Conservation (phyloP, 2,113 vertebrate species). For the Campylorhamphus procurvoides region DNA sequence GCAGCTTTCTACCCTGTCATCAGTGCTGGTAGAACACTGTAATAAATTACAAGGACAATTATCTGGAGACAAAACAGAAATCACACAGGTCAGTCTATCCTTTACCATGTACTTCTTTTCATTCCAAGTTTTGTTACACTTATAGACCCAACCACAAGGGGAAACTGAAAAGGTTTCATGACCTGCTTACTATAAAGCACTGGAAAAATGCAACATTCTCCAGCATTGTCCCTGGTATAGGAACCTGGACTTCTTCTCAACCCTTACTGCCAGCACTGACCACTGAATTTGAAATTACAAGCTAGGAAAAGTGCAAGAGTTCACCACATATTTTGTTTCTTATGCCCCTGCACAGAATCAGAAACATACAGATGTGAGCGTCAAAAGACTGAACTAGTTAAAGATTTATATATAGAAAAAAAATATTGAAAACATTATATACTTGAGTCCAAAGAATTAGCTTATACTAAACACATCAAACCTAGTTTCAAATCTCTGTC, state of each 20-base stretch:
- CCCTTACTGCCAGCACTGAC: not conserved
- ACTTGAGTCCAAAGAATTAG: not conserved
- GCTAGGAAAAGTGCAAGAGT: not conserved
- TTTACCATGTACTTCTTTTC: not conserved
- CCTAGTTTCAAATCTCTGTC: not conserved
- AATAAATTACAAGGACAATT: not conserved
- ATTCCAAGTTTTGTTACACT: not conserved
- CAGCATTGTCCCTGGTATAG: not conserved
- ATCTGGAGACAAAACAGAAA: not conserved
- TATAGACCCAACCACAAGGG: not conserved
- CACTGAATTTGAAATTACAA: not conserved
- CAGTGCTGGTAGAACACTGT: not conserved
- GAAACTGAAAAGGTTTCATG: not conserved
- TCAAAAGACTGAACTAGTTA: not conserved
- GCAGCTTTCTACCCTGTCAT: not conserved
- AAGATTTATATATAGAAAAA: not conserved
- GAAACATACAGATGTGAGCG: not conserved
- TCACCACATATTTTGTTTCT: not conserved
- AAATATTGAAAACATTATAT: not conserved
- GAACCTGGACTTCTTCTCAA: not conserved
- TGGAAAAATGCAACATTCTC: not conserved
- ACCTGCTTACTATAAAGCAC: not conserved
- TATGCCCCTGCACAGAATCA: not conserved
- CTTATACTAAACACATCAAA: not conserved
- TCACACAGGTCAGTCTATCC: not conserved